A percentile compares a stretch with the other conserved stretches of the same genome.
phyloP scores from a whole-genome alignment of 2,113 vertebrate species.

The Panthera uncia region DNA sequence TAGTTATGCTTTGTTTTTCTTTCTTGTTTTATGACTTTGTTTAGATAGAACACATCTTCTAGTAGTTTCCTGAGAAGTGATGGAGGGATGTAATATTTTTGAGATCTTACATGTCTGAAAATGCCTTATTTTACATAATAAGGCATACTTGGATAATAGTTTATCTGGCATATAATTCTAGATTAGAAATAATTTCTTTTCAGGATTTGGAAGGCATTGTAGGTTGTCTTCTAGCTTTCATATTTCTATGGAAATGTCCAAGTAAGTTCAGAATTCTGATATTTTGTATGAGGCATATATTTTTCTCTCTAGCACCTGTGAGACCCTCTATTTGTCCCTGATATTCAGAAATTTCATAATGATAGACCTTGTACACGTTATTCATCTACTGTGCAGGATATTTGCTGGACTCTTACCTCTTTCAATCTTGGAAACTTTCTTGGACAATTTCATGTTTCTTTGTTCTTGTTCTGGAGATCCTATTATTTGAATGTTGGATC shows the following conservation, averaged over 20 bases:
- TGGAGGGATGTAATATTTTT: neutral
- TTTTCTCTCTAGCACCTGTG: neutral
- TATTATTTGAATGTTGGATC: neutral
- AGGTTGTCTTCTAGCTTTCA: neutral
- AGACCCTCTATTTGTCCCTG: neutral
- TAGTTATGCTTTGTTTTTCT: neutral
- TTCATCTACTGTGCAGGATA: neutral
- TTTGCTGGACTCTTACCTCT: neutral
- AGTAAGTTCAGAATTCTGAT: neutral
- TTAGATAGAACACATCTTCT: neutral
- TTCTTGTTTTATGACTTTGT: neutral
- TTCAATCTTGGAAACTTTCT: neutral
- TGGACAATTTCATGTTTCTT: neutral
- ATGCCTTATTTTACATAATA: neutral
- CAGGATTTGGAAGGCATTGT: neutral
- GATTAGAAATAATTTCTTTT: neutral
- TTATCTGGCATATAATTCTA: neutral
- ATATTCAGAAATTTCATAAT: neutral
- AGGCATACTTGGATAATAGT: neutral
- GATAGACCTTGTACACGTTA: neutral
- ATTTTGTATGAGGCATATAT: neutral
- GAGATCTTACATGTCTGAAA: neutral
- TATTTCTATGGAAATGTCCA: neutral
- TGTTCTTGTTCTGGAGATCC: neutral
- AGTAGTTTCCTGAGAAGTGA: neutral